These are phyloP conservation scores for Peromyscus polionotus DNA, from an alignment of 2,113 vertebrate genomes.

Conservation along the genomic window DNA sequence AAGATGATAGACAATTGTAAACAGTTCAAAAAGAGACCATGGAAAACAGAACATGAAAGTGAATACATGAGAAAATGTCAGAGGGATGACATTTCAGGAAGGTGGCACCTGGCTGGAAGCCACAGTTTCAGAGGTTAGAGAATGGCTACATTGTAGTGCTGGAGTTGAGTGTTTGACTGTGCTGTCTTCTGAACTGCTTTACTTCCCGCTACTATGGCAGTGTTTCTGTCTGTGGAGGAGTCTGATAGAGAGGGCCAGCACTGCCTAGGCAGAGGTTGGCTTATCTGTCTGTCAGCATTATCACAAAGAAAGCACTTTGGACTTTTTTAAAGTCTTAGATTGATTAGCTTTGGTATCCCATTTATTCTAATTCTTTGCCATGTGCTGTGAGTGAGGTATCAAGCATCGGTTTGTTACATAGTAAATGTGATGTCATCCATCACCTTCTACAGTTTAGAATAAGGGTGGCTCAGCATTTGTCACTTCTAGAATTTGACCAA, in stretches of 20 bases:
- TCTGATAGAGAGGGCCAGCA: neutral
- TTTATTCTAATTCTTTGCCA: slow-evolving; percentile 10
- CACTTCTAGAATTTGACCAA: neutral
- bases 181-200: neutral
- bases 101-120: neutral
- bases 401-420: neutral
- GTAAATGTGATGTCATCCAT: neutral
- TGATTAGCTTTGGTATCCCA: neutral
- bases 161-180: neutral
- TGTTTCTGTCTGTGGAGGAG: neutral
- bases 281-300: neutral
- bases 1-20: neutral
- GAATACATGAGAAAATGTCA: neutral
- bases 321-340: neutral
- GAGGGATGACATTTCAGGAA: slow-evolving; percentile 37
- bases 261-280: neutral
- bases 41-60: neutral
- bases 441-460: neutral
- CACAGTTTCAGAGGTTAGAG: neutral
- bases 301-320: neutral
- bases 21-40: neutral
- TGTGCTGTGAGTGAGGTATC: neutral
- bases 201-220: rapidly evolving
- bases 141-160: neutral
- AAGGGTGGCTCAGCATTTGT: neutral